phyloP scores from a whole-genome alignment of 2,113 vertebrate genomes.

The Bos taurus region ARS-UCD2.0 NC_037328.1:20021001-20021500 shows the following conservation, averaged over 20 bases:
- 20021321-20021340: not conserved
- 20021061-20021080: not conserved
- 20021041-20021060: not conserved
- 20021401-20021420: not conserved
- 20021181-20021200: not conserved
- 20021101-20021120: not conserved
- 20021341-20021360: not conserved
- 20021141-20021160: not conserved
- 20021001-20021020: not conserved
- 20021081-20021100: not conserved
- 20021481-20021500: not conserved
- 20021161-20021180: not conserved
- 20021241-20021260: not conserved
- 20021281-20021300: not conserved
- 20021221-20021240: not conserved
- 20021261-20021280: not conserved
- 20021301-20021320: not conserved
- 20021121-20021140: not conserved
- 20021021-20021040: no score
- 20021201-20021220: not conserved
- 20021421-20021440: not conserved
- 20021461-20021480: not conserved
- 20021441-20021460: not conserved
- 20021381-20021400: not conserved
- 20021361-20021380: not conserved